A percentile compares a stretch with the other conserved stretches of the same genome.
phyloP scores from a whole-genome alignment of 1,140 invertebrate species.

The Vanessa tameamea region DNA sequence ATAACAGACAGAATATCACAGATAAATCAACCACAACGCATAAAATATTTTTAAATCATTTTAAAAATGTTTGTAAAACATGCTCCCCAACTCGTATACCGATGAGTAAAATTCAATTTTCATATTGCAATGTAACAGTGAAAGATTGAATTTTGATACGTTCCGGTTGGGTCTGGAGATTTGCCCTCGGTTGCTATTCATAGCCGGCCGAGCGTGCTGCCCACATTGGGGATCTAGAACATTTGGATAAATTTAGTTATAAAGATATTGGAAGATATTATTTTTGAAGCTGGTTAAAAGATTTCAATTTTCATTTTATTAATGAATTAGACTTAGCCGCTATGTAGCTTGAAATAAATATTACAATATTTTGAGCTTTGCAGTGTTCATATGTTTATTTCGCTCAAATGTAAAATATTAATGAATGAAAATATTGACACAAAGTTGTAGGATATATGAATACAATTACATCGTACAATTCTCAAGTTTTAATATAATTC shows the following conservation, averaged over 20 bases:
- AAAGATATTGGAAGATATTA: slow-evolving; percentile 31
- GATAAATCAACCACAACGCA: not conserved
- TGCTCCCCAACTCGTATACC: slow-evolving; percentile 4
- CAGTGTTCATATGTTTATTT: not conserved
- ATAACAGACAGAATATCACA: not conserved
- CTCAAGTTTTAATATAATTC: no score
- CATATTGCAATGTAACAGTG: slow-evolving; percentile 60
- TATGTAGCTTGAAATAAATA: no score
- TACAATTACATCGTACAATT: no score
- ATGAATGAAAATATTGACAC: no score
- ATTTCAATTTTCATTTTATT: slow-evolving; percentile 22
- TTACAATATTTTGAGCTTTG: not conserved
- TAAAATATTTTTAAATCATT: not conserved
- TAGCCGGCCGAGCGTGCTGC: slow-evolving; percentile 50
- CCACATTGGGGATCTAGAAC: slow-evolving; percentile 39
- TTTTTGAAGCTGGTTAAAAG: slow-evolving; percentile 26
- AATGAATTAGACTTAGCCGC: not conserved
- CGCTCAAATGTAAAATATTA: not conserved
- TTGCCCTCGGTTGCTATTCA: slow-evolving; percentile 49
- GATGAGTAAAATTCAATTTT: slow-evolving; percentile 58
- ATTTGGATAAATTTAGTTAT: slow-evolving; percentile 40
- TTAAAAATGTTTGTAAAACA: not conserved
- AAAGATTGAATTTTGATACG: slow-evolving; percentile 69
- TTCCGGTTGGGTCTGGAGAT: slow-evolving; percentile 38
- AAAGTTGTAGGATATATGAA: no score